phyloP scores from a whole-genome alignment of 2,113 vertebrate genomes.

The Paramisgurnus dabryanus region DNA sequence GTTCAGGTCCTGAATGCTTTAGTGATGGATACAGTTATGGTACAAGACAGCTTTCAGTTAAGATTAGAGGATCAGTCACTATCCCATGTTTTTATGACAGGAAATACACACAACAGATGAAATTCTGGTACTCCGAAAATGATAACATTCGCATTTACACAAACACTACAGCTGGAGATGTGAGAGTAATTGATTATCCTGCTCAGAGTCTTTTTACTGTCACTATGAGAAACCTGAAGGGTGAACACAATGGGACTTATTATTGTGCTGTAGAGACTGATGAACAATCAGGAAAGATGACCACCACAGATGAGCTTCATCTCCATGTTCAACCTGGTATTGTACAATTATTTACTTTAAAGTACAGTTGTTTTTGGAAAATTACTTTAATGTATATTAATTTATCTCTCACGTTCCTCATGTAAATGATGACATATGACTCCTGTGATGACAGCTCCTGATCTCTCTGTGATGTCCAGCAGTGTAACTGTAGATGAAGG shows the following conservation, averaged over 20 bases:
- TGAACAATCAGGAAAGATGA: neutral
- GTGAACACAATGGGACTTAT: neutral
- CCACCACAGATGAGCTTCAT: neutral
- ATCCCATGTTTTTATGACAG: neutral
- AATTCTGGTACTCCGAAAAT: neutral
- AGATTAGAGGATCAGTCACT: neutral
- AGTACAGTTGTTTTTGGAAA: no score
- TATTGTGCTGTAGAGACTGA: conserved; percentile 18
- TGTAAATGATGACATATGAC: no score
- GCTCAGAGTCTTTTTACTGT: conserved; percentile 43
- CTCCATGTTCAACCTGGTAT: neutral
- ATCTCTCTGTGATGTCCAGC: conserved; percentile 32
- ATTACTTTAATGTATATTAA: no score
- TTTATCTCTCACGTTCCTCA: neutral
- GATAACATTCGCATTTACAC: neutral
- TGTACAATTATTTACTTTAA: neutral
- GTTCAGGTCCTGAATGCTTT: neutral
- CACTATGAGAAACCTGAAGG: conserved; percentile 39
- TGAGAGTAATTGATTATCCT: conserved; percentile 29
- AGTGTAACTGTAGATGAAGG: conserved; percentile 39
- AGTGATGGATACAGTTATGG: neutral
- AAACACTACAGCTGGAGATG: neutral
- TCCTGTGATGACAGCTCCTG: conserved; percentile 6
- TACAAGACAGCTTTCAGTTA: neutral
- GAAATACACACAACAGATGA: neutral